phyloP scores from a whole-genome alignment of 2,113 vertebrate species.

The Amphiprion percula region DNA sequence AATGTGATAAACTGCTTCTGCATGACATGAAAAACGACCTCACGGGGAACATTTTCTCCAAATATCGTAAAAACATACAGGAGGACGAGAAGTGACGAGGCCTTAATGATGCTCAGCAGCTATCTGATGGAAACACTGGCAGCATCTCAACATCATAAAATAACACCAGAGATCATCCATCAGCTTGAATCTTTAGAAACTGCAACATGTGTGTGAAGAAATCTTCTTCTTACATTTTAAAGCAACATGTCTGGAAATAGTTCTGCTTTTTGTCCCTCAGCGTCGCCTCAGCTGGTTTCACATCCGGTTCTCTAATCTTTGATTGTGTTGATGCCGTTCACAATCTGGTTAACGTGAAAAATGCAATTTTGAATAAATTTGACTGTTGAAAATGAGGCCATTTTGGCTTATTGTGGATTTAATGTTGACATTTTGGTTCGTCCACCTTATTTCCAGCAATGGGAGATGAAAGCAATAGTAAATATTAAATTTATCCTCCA shows the following conservation, averaged over 20 bases:
- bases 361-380: too few species aligned
- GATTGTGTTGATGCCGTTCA: neutral
- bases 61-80: slow-evolving; percentile 41
- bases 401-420: too few species aligned
- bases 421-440: too few species aligned
- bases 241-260: neutral
- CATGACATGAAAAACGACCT: slow-evolving; percentile 52
- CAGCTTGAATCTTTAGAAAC: neutral
- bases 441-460: too few species aligned
- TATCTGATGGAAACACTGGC: too few species aligned
- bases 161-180: slow-evolving; percentile 12
- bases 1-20: slow-evolving; percentile 47
- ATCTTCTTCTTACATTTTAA: neutral
- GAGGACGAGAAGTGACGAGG: neutral
- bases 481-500: too few species aligned
- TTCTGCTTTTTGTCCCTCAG: neutral
- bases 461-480: too few species aligned
- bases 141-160: too few species aligned
- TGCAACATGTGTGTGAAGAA: neutral
- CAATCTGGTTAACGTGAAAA: neutral
- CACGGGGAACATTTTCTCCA: slow-evolving; percentile 40
- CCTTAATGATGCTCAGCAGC: slow-evolving; percentile 48
- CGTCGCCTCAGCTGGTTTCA: neutral
- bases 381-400: too few species aligned
- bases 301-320: neutral